Base-by-base conservation (phyloP, 2,113 vertebrate genomes). In the Syngnathus floridae region DNA sequence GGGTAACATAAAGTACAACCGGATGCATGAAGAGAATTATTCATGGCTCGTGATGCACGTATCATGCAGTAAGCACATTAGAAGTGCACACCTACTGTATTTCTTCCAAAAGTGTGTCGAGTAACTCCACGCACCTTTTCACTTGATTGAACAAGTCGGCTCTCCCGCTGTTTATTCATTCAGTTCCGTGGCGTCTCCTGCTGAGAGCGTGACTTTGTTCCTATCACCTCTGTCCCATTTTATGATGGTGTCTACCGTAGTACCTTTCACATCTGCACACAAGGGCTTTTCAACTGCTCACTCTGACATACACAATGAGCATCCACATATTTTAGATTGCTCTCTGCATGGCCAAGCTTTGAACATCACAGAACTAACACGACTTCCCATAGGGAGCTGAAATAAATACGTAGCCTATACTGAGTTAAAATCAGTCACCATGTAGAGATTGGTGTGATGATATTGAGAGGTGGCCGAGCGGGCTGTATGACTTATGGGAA, bases 321-420 rank as follows among this genome's bases (percentile, higher is more conserved):
- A 22, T 26, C 66, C 71, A 81, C 71, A 85, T 70, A 67, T 79
- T 62, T 41, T 60, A 67, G 60, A 71, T 51, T 10, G 19, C 19
- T 3, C 19, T 68, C 79, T 81, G 71, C 77, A 75, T 78, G 75
- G 78, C 69, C 70, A 63, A 73, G 65, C 64, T 67, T 70, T 17
- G 13, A 46, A 73, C 74, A 81, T 84, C 78, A 26, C 56, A 80
- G 79, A 74, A 80, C 78, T 79, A 79, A 86, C 79, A 80, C 77
- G 78, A 69, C 66, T 83, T 81, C 76, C 31, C 9, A 74, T 51
- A 64, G 40, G 62, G 46, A 64, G 61, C 54, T 85, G 57, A 78
- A 71, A 84, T 75, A 81, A 55, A 71, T 12, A 54, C 26, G 75
- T 65, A 75, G 70, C 5, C 49, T 51, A 71, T 11, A 48, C 69